Percentiles rank a stretch among this genome's conserved stretches.
Conservation (phyloP, 2,113 vertebrate genomes). For the Oceanites oceanicus region DNA sequence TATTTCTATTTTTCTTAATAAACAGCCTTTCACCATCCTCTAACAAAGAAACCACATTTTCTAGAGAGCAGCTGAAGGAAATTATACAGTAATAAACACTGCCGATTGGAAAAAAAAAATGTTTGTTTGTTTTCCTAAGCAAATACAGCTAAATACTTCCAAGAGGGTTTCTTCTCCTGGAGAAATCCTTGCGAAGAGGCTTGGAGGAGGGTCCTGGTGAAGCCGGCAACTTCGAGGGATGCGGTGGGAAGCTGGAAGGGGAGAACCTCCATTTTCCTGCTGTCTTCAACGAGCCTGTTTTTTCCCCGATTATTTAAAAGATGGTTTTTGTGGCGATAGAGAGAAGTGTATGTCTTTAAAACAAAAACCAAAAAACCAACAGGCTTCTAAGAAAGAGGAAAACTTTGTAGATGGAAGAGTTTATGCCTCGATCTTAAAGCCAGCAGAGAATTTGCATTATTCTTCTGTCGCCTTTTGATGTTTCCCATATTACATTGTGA, state of each 20-base stretch:
- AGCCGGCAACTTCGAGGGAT: not conserved
- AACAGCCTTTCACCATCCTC: not conserved
- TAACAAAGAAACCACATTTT: not conserved
- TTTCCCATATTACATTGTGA: not conserved
- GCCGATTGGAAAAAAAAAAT: not conserved
- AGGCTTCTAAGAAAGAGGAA: not conserved
- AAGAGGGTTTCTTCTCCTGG: not conserved
- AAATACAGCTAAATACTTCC: not conserved
- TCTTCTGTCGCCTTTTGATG: slow-evolving; percentile 18
- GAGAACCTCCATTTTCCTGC: not conserved
- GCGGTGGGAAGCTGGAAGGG: not conserved
- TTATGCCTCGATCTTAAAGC: slow-evolving; percentile 17
- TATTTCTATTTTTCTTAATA: not conserved
- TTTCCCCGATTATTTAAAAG: not conserved
- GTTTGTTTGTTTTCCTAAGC: slow-evolving; percentile 45
- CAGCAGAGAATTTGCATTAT: slow-evolving; percentile 10
- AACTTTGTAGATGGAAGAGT: slow-evolving; percentile 1
- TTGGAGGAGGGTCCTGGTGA: not conserved
- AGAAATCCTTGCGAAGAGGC: not conserved
- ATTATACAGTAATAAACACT: slow-evolving; percentile 38
- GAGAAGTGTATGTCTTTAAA: not conserved
- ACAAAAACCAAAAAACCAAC: not conserved
- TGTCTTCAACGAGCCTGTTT: not conserved
- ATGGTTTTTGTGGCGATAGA: not conserved
- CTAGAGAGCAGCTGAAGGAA: slow-evolving; percentile 20